Evolutionary conservation across 2,113 vertebrate species (phyloP).

Genomic region (Pleuronectes platessa): DNA sequence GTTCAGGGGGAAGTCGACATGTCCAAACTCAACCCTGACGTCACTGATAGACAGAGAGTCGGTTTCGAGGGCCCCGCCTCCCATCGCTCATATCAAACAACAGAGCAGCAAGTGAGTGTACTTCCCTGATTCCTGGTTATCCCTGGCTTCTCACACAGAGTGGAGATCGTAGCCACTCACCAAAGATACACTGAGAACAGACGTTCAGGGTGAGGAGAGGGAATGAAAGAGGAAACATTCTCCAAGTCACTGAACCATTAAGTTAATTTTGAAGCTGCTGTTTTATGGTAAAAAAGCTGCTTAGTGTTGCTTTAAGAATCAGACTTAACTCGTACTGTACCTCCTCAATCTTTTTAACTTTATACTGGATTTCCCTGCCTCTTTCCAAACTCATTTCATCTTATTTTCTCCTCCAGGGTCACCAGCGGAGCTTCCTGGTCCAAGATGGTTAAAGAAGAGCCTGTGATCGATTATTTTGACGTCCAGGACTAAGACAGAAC

Average conservation of each 20-base stretch:
- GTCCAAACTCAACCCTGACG: slow-evolving; percentile 88
- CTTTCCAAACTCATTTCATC: neutral
- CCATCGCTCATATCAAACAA: slow-evolving; percentile 93
- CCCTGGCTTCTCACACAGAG: neutral
- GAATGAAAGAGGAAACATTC: no score
- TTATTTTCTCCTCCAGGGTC: slow-evolving; percentile 71
- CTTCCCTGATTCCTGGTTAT: neutral
- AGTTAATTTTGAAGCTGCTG: no score
- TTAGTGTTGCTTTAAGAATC: no score
- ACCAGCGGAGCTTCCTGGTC: slow-evolving; percentile 80
- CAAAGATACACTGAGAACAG: no score
- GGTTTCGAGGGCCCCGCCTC: slow-evolving; percentile 87
- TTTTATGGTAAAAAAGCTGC: no score
- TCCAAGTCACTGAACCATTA: no score
- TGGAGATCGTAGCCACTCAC: no score
- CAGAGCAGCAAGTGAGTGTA: slow-evolving; percentile 90
- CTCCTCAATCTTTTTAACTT: no score
- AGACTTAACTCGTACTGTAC: no score
- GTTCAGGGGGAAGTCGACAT: slow-evolving; percentile 90
- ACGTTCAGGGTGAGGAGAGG: no score
- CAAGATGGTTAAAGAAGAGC: slow-evolving; percentile 88
- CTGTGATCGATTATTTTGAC: slow-evolving; percentile 96
- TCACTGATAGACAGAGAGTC: slow-evolving; percentile 91
- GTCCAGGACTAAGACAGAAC: slow-evolving; percentile 88
- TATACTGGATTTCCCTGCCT: no score